phyloP scores from a whole-genome alignment of 1,140 invertebrate species.

The Ceratitis capitata region DNA sequence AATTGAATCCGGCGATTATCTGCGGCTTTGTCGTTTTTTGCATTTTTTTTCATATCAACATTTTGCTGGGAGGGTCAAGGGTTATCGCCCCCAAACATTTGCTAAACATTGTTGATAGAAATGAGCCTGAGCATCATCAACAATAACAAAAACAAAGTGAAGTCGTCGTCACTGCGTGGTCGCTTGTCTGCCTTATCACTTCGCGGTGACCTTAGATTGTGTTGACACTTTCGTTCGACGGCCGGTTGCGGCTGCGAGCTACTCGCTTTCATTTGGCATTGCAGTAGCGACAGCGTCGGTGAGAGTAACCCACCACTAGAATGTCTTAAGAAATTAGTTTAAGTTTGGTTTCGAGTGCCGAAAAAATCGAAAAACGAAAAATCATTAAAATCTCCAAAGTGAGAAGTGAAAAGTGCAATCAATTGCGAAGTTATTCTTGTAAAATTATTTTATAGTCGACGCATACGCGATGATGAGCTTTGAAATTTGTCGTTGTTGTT shows the following conservation, averaged over 20 bases:
- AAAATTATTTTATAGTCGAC: not conserved
- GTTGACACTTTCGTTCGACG: not conserved
- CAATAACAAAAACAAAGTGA: not conserved
- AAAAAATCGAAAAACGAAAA: not conserved
- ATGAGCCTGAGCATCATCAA: not conserved
- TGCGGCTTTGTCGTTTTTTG: not conserved
- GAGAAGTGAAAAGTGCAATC: not conserved
- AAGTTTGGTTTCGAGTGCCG: not conserved
- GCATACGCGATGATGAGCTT: slow-evolving; percentile 27
- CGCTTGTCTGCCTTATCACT: not conserved
- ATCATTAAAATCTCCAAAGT: not conserved
- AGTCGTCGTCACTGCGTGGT: not conserved
- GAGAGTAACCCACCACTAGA: not conserved
- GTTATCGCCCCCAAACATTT: slow-evolving; percentile 19
- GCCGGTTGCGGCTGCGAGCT: not conserved
- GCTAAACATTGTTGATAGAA: not conserved
- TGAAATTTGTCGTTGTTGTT: slow-evolving; percentile 54
- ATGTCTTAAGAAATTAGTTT: not conserved
- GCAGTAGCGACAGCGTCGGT: not conserved
- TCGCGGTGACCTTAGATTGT: not conserved
- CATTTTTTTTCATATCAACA: not conserved
- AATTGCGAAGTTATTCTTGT: not conserved
- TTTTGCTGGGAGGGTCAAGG: not conserved
- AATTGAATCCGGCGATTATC: not conserved
- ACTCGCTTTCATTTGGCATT: slow-evolving; percentile 17